Evolutionary conservation across 2,888 invertebrate species (phyloP).

Genomic region (Leucoma salicis): DNA sequence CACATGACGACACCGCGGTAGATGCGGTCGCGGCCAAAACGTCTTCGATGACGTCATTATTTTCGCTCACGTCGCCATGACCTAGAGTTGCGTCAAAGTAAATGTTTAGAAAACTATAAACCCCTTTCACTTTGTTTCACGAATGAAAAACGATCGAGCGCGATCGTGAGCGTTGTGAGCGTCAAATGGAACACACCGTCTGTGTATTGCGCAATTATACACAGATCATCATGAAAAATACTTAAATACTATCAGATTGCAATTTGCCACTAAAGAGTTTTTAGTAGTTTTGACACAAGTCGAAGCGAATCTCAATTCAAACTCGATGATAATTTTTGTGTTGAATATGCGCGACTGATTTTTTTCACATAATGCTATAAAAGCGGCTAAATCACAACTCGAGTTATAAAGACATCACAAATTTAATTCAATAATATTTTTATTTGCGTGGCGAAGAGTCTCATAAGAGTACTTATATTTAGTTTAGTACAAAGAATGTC

Average conservation of each 20-base stretch:
- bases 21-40: too few relatives aligned
- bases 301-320: constrained; percentile 38
- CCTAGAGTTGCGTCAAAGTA: too few relatives aligned
- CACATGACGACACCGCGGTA: too few relatives aligned
- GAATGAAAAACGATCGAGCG: too few relatives aligned
- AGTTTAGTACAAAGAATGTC: constrained; percentile 78
- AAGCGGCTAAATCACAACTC: constrained; percentile 56
- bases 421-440: constrained; percentile 41
- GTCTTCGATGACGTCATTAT: too few relatives aligned
- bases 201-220: too few relatives aligned
- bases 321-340: constrained; percentile 25
- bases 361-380: constrained; percentile 37
- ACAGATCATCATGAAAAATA: too few relatives aligned
- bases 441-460: constrained; percentile 63
- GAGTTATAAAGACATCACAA: constrained; percentile 73
- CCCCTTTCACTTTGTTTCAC: too few relatives aligned
- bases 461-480: constrained; percentile 75
- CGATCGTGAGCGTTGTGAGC: too few relatives aligned
- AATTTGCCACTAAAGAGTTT: constrained; percentile 30
- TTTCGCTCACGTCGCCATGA: too few relatives aligned
- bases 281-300: constrained; percentile 21
- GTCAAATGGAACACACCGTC: too few relatives aligned
- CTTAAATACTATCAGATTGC: constrained; percentile 5
- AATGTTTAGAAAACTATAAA: too few relatives aligned
- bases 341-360: constrained; percentile 29